Evolutionary conservation across 2,797 vertebrate species (phyloP), one percentile per base, ranked within the genome.

Genomic region (Champsocephalus gunnari): DNA sequence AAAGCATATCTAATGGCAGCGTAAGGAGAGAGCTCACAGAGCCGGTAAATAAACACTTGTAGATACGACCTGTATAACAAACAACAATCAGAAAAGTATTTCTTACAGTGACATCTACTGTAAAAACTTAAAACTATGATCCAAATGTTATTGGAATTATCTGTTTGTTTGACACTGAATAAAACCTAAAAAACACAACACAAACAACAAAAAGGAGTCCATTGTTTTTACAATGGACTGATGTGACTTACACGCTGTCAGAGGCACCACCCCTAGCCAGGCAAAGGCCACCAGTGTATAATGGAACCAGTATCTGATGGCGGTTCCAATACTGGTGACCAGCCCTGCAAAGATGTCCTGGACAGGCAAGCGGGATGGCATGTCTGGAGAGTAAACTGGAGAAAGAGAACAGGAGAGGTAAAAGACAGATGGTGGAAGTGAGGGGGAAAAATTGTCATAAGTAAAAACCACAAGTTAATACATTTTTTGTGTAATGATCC

Each of bases 11-110:
- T 91, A 99, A 94, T 0, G 98, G 98, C 92, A 99, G 95, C 28
- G 98, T 98, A 93, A 99, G 95, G 79, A 99, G 95, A 74, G 98
- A 99, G 96, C 97, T 99, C 95, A 99, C 97, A 58, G 97, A 99
- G 95, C 98, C 98, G 78, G 98, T 99, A 95, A 99, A 99, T 93
- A 99, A 96, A 95, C 98, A 99, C 94, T 99, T 99, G 95, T 99
- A 99, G 93, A 99, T 99, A 55, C 98, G 98, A 95, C 97, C 98
- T 99, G 83, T 43, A 68, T 0, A 48, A 61, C 41, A 34, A 21
- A 58, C 16, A 45, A 21, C 0, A 19, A 7, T 62, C 16, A 11
- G 51, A 71, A 16, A 69, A 68, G 56, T 0, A 56, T 14, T 48
- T 60, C 0, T 24, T 38, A 11, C n/a, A 21, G 5, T 6, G 2